These are phyloP conservation scores for Petrocephalus microphthalmus DNA, from an alignment of 2,113 vertebrate genomes.

Conservation along the genomic window DNA sequence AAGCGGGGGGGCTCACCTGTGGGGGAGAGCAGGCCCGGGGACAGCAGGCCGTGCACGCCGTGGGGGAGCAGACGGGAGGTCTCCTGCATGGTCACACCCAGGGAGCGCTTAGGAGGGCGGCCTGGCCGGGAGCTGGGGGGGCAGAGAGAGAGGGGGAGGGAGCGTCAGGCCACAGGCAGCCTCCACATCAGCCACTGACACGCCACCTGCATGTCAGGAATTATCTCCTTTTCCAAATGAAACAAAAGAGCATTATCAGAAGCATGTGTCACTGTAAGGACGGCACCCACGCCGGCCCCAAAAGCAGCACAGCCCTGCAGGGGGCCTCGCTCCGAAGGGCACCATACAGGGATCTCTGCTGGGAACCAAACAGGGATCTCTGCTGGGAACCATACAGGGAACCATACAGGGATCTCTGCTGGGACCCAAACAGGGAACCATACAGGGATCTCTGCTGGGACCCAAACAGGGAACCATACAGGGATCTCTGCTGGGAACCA, in stretches of 20 bases:
- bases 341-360: neutral
- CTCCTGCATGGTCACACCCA: constrained; percentile 74
- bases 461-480: too few species aligned
- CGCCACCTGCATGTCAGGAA: neutral
- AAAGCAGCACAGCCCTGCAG: neutral
- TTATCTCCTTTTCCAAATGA: neutral
- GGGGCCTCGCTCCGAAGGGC: neutral
- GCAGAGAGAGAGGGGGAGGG: constrained; percentile 22
- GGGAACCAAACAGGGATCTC: neutral
- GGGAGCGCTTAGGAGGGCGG: constrained; percentile 81
- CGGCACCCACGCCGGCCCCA: neutral
- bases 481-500: too few species aligned
- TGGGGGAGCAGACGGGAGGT: constrained; percentile 74
- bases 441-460: too few species aligned
- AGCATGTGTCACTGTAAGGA: neutral
- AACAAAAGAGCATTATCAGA: neutral
- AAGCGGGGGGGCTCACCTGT: constrained; percentile 63
- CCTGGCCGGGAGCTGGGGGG: constrained; percentile 78
- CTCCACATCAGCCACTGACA: neutral
- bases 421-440: too few species aligned
- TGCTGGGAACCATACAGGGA: too few species aligned
- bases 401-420: too few species aligned
- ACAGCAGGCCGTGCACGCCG: constrained; percentile 74
- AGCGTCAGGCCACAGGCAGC: neutral
- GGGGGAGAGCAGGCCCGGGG: constrained; percentile 73